phyloP scores from a whole-genome alignment of 2,113 vertebrate genomes.

The Serilophus lunatus region DNA sequence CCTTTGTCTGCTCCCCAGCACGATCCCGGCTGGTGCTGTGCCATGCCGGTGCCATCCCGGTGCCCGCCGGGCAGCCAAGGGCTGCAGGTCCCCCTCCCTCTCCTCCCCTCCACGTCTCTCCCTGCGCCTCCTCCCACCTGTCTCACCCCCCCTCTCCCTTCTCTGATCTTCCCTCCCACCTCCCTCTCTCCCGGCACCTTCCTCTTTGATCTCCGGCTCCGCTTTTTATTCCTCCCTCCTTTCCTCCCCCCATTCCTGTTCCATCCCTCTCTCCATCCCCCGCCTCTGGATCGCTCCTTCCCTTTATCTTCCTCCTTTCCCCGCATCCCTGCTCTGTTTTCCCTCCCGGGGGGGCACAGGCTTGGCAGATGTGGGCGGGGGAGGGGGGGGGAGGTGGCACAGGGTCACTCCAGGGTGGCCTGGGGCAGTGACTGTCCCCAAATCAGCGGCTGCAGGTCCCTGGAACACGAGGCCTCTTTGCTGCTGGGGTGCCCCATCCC shows the following conservation, averaged over 20 bases:
- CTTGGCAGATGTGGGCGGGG: not conserved
- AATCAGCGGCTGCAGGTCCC: not conserved
- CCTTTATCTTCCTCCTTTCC: not conserved
- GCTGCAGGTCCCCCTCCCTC: not conserved
- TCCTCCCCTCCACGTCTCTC: not conserved
- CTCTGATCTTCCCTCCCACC: not conserved
- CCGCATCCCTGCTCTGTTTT: not conserved
- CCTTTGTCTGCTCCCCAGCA: not conserved
- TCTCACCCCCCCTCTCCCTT: not conserved
- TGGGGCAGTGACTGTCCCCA: not conserved
- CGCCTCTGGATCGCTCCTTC: not conserved
- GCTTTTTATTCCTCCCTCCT: not conserved
- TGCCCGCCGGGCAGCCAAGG: not conserved
- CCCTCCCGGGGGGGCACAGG: not conserved
- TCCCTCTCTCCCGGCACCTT: not conserved
- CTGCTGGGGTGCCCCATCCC: not conserved
- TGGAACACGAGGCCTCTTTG: not conserved
- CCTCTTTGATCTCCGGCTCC: not conserved
- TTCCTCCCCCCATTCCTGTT: not conserved
- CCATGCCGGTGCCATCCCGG: not conserved
- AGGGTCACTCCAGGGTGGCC: not conserved
- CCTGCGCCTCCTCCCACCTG: not conserved
- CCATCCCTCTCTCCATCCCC: not conserved
- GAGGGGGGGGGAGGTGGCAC: too few species aligned
- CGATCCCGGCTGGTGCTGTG: not conserved